These are phyloP conservation scores for Brevimyrus niger DNA, from an alignment of 2,113 vertebrate genomes.

Conservation along the genomic window DNA sequence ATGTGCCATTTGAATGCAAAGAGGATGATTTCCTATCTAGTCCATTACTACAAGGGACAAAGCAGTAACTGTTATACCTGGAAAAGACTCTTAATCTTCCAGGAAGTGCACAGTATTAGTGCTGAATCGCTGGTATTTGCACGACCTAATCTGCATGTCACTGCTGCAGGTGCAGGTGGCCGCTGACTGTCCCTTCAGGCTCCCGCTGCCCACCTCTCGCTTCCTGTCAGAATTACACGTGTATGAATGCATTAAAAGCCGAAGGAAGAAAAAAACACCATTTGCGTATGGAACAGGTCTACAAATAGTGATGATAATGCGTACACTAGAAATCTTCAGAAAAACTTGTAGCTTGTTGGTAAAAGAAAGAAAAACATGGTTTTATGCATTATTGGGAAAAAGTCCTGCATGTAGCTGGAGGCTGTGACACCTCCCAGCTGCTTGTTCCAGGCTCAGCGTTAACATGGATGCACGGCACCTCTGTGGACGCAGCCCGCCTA, in stretches of 20 bases:
- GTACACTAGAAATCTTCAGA: not conserved
- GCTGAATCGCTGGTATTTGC: not conserved
- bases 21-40: not conserved
- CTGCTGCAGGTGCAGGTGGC: not conserved
- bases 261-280: not conserved
- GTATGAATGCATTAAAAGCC: not conserved
- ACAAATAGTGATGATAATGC: not conserved
- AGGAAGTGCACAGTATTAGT: not conserved
- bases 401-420: not conserved
- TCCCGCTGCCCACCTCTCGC: not conserved
- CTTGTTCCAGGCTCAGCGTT: constrained; percentile 25
- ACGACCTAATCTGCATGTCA: not conserved
- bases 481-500: constrained; percentile 35
- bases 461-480: constrained; percentile 28
- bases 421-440: constrained; percentile 14
- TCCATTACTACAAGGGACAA: not conserved
- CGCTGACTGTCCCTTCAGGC: not conserved
- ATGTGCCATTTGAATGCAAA: not conserved
- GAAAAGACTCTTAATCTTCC: not conserved
- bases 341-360: not conserved
- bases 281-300: not conserved
- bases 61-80: not conserved
- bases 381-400: not conserved
- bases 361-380: not conserved
- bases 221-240: not conserved